Conservation (phyloP, 2,888 invertebrate genomes). For the Drosophila putrida region DNA sequence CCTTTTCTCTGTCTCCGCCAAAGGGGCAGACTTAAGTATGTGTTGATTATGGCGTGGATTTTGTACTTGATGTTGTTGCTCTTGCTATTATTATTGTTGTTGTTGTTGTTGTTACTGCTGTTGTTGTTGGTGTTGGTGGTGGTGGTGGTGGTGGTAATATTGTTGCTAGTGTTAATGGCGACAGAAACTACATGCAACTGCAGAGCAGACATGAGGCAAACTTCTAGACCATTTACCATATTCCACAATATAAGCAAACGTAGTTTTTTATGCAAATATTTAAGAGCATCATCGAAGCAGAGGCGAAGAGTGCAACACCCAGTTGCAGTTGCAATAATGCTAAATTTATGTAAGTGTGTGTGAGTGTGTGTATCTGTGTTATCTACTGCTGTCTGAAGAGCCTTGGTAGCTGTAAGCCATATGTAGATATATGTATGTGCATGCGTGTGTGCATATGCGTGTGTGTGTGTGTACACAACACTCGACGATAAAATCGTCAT, state of each 20-base stretch:
- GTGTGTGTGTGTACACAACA: conserved; percentile 58
- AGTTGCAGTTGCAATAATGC: conserved; percentile 54
- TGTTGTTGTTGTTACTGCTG: conserved; percentile 28
- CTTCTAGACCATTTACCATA: conserved; percentile 81
- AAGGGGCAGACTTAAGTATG: conserved; percentile 66
- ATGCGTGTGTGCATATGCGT: conserved; percentile 25
- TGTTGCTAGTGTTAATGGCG: conserved; percentile 71
- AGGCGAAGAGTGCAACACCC: conserved; percentile 61
- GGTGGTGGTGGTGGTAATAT: conserved; percentile 23
- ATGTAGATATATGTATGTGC: conserved; percentile 54
- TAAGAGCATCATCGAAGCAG: conserved; percentile 80
- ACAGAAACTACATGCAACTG: conserved; percentile 44
- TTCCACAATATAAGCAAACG: conserved; percentile 72
- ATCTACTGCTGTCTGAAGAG: conserved; percentile 56
- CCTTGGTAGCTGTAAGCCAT: conserved; percentile 62
- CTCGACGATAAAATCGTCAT: conserved; percentile 81
- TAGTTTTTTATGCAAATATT: conserved; percentile 80
- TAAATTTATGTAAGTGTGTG: conserved; percentile 15
- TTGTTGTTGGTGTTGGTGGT: conserved; percentile 40
- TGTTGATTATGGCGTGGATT: conserved; percentile 76
- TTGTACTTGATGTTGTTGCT: conserved; percentile 45
- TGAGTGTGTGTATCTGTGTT: conserved; percentile 24
- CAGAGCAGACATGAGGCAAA: conserved; percentile 46
- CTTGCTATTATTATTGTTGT: conserved; percentile 32
- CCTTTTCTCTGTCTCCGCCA: background rate